phyloP scores from a whole-genome alignment of 2,113 vertebrate species.

The Lethenteron reissneri region DNA sequence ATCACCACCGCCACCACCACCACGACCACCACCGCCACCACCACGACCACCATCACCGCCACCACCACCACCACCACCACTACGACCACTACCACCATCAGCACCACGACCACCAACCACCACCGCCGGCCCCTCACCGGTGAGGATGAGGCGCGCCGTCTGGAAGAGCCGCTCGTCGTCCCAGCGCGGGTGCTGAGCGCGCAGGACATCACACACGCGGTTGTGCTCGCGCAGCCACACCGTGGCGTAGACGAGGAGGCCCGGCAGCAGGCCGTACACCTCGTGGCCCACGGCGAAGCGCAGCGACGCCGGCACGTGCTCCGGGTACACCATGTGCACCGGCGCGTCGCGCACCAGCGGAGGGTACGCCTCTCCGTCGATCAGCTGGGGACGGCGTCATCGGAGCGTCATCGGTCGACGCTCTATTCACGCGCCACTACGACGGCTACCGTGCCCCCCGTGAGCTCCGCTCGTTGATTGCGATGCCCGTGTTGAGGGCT shows the following conservation, averaged over 20 bases:
- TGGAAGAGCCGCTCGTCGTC: slow-evolving; percentile 77
- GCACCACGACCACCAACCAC: too few species aligned
- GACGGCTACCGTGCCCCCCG: too few species aligned
- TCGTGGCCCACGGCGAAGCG: slow-evolving; percentile 76
- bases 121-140: slow-evolving; percentile 31
- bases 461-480: too few species aligned
- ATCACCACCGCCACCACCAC: too few species aligned
- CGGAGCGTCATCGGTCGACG: neutral
- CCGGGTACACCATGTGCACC: slow-evolving; percentile 67
- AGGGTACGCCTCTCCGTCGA: slow-evolving; percentile 63
- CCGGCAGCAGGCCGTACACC: slow-evolving; percentile 70
- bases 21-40: too few species aligned
- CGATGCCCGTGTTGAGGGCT: too few species aligned
- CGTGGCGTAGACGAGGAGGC: slow-evolving; percentile 84
- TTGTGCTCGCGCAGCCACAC: slow-evolving; percentile 91
- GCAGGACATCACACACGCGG: slow-evolving; percentile 61
- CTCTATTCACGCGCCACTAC: too few species aligned
- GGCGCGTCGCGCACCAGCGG: slow-evolving; percentile 52
- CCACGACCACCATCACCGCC: too few species aligned
- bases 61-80: too few species aligned
- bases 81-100: too few species aligned
- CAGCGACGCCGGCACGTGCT: slow-evolving; percentile 43
- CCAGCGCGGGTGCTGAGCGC: slow-evolving; percentile 60
- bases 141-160: slow-evolving; percentile 59
- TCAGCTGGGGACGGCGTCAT: slow-evolving; percentile 24